phyloP scores from a whole-genome alignment of 2,888 invertebrate species.

The Acronicta psi region DNA sequence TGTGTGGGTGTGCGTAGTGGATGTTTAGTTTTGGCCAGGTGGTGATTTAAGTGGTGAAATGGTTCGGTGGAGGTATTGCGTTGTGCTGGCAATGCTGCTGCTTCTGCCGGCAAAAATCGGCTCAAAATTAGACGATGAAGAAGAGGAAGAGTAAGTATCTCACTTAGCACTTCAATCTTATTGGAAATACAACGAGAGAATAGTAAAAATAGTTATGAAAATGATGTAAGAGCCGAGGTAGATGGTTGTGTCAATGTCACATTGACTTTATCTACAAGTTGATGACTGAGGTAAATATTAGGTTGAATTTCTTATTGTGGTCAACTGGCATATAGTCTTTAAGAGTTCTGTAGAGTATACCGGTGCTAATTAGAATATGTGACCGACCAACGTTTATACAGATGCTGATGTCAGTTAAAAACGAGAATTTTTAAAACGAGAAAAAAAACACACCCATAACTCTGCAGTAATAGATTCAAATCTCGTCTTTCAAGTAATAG shows the following conservation, averaged over 20 bases:
- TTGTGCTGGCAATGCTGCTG: conserved; percentile 76
- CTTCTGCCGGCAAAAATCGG: conserved; percentile 69
- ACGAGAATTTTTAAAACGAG: too few species aligned
- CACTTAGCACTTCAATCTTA: neutral
- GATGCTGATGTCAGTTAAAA: neutral
- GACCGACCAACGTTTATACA: neutral
- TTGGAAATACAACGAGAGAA: neutral
- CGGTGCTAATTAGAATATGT: neutral
- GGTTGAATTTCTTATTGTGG: too few species aligned
- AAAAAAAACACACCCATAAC: too few species aligned
- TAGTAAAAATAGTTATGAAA: neutral
- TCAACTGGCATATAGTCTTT: neutral
- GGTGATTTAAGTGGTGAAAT: conserved; percentile 66
- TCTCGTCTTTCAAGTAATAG: conserved; percentile 44
- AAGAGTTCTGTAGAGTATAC: too few species aligned
- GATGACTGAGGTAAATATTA: neutral
- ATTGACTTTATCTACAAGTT: conserved; percentile 11
- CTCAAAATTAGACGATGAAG: conserved; percentile 70
- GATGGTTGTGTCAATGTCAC: conserved; percentile 5
- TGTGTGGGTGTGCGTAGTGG: conserved; percentile 67
- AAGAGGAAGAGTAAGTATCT: conserved; percentile 70
- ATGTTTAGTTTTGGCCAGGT: conserved; percentile 49
- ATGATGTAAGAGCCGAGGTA: conserved; percentile 4
- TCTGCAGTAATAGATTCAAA: conserved; percentile 34
- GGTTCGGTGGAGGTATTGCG: conserved; percentile 79